phyloP scores from a whole-genome alignment of 2,113 vertebrate species.

The human region GRCh38 chr2:200156001-200156500 shows the following conservation, averaged over 20 bases:
- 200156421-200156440: not conserved
- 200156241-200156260: not conserved
- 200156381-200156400: slow-evolving; percentile 14
- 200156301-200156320: slow-evolving; percentile 45
- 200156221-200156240: not conserved
- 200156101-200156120: not conserved
- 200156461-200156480: not conserved
- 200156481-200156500: not conserved
- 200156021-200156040: slow-evolving; percentile 34
- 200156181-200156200: slow-evolving; percentile 6
- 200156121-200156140: not conserved
- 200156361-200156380: slow-evolving; percentile 49
- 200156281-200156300: not conserved
- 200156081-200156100: slow-evolving; percentile 34
- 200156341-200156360: not conserved
- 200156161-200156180: not conserved
- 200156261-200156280: not conserved
- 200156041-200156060: not conserved
- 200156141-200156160: not conserved
- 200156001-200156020: slow-evolving; percentile 33
- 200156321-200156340: slow-evolving; percentile 19
- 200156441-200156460: not conserved
- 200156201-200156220: not conserved
- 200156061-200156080: not conserved
- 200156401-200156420: not conserved